Evolutionary conservation across 2,888 invertebrate genomes (phyloP).

Genomic region (Rhamphomyia laevipes): DNA sequence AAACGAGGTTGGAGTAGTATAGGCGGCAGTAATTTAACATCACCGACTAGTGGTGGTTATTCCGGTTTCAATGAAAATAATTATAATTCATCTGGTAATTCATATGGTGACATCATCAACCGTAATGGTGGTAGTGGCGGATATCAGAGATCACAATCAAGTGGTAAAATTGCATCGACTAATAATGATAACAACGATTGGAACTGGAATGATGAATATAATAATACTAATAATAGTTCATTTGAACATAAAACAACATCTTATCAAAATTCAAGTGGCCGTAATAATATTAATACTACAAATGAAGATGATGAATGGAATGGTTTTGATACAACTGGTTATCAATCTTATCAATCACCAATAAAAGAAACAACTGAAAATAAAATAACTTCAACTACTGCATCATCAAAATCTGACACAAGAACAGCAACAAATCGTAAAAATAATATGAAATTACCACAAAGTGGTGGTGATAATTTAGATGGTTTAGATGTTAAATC

Average conservation of each 20-base stretch:
- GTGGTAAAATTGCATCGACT: constrained; percentile 20
- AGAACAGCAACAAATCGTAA: constrained; percentile 17
- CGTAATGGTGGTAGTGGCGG: constrained; percentile 11
- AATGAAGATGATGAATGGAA: constrained; percentile 30
- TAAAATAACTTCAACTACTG: constrained; percentile 5
- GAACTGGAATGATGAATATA: constrained; percentile 27
- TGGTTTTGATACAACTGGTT: constrained; percentile 30
- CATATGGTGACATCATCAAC: background rate
- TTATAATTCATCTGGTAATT: background rate
- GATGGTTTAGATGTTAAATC: constrained; percentile 34
- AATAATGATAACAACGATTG: constrained; percentile 30
- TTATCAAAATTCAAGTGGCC: constrained; percentile 25
- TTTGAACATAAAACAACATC: constrained; percentile 25
- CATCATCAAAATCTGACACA: constrained; percentile 16
- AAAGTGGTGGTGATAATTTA: constrained; percentile 30
- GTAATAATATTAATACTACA: constrained; percentile 12
- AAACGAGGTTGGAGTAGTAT: constrained; percentile 54
- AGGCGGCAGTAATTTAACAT: constrained; percentile 42
- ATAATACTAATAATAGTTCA: constrained; percentile 10
- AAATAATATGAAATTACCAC: constrained; percentile 24
- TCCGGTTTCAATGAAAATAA: constrained; percentile 24
- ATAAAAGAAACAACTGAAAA: constrained; percentile 8
- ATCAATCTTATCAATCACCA: constrained; percentile 25
- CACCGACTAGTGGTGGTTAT: constrained; percentile 31
- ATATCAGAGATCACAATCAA: constrained; percentile 35